Percentiles rank a stretch among this genome's conserved stretches.
These are phyloP conservation scores for Tanypteryx hageni DNA, from an alignment of 2,888 invertebrate genomes.

Conservation along the genomic window DNA sequence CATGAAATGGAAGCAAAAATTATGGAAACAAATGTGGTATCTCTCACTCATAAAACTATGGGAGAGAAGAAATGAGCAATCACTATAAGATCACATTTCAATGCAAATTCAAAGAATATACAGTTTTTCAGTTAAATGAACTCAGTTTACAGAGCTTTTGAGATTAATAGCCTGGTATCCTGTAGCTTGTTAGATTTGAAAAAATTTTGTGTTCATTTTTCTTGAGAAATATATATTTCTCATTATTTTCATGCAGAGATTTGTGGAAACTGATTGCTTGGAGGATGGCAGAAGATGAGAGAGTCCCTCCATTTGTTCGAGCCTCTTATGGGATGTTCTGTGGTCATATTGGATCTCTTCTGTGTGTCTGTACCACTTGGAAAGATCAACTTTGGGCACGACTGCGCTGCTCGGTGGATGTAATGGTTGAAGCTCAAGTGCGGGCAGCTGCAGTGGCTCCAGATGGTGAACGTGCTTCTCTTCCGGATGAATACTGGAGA, in stretches of 20 bases:
- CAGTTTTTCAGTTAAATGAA: too few species aligned
- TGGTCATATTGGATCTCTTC: slow-evolving; percentile 87
- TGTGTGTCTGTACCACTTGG: slow-evolving; percentile 89
- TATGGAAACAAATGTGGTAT: too few species aligned
- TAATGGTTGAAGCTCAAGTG: slow-evolving; percentile 71
- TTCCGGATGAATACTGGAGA: slow-evolving; percentile 56
- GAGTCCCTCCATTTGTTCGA: slow-evolving; percentile 73
- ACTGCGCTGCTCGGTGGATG: slow-evolving; percentile 88
- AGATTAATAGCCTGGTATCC: neutral
- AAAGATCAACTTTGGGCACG: slow-evolving; percentile 95
- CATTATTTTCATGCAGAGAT: slow-evolving; percentile 73
- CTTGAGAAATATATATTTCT: neutral
- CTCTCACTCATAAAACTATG: too few species aligned
- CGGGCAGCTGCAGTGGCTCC: slow-evolving; percentile 41
- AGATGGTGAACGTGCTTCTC: slow-evolving; percentile 40
- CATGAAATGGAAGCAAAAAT: too few species aligned
- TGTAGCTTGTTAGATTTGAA: neutral
- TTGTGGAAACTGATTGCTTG: slow-evolving; percentile 79
- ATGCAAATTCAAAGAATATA: too few species aligned
- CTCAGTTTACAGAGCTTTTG: too few species aligned
- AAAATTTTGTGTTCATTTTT: too few species aligned
- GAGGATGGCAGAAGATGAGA: slow-evolving; percentile 76
- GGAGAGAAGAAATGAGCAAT: too few species aligned
- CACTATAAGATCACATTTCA: too few species aligned
- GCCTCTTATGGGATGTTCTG: slow-evolving; percentile 88